Percentiles rank a stretch among this genome's conserved stretches.
phyloP scores from a whole-genome alignment of 1,140 invertebrate genomes.

The Lepidurus packardi region DNA sequence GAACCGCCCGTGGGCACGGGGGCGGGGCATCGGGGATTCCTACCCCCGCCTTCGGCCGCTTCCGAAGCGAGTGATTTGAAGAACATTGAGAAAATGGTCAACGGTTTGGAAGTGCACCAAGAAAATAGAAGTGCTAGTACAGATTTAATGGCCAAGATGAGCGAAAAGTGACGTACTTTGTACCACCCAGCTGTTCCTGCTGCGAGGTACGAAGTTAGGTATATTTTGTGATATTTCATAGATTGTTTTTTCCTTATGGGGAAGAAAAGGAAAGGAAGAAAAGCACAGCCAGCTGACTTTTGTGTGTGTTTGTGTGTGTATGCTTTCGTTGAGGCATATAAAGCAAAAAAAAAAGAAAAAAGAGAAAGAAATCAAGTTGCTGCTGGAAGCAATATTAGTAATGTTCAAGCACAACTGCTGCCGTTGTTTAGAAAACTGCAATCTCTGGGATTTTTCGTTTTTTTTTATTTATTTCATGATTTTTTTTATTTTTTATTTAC shows the following conservation, averaged over 20 bases:
- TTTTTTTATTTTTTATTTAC: background rate
- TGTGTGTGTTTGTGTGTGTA: background rate
- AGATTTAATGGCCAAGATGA: constrained; percentile 38
- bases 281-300: background rate
- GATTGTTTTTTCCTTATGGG: background rate
- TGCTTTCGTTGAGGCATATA: background rate
- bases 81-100: constrained; percentile 95
- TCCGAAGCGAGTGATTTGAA: constrained; percentile 64
- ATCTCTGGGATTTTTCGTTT: constrained; percentile 4
- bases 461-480: constrained; percentile 1
- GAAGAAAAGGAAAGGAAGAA: constrained; percentile 13
- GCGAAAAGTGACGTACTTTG: constrained; percentile 39
- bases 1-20: constrained; percentile 33
- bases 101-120: constrained; percentile 65
- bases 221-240: constrained; percentile 35
- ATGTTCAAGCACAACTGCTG: constrained; percentile 34
- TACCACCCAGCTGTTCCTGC: background rate
- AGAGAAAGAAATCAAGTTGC: background rate
- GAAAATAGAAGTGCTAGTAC: constrained; percentile 36
- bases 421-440: constrained; percentile 10
- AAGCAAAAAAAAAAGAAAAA: background rate
- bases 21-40: constrained; percentile 35
- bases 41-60: constrained; percentile 22
- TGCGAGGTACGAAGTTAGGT: constrained; percentile 3
- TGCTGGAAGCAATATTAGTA: constrained; percentile 34